Evolutionary conservation across 2,888 invertebrate genomes (phyloP), one percentile per base, ranked within the genome.

Genomic region (Selenia dentaria): DNA sequence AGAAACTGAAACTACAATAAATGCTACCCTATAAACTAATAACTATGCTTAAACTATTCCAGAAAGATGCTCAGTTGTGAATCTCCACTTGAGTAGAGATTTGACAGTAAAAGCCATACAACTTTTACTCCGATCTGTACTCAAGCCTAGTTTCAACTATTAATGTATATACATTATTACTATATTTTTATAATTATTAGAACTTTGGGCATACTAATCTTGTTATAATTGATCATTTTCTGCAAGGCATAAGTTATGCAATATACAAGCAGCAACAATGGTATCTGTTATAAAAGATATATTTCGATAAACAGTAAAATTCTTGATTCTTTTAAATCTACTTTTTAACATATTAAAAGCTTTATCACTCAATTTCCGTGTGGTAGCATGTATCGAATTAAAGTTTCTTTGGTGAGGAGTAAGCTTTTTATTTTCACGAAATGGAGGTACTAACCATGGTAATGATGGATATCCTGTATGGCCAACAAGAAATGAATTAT

Each of bases 231-330:
- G 1, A 38, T 44, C 44, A 26, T 76, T 74, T 67, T 82, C 81
- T 61, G 63, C 60, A 9, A 79, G 57, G 56, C 81, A 82, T 61
- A 79, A 81, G 55, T 83, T 83, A 51, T 83, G 81, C 50, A 83
- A 65, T 51, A 83, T 77, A 55, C 83, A 83, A 41, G 83, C 79
- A 36, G 81, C 81, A 29, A 79, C 80, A 57, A 79, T 62, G 45
- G 78, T 72, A 42, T 83, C 81, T 40, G 77, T 80, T 41, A 83
- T 79, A 60, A 82, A 83, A 37, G 70, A 57, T 42, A 80, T 67
- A 57, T 81, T 77, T 64, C 81, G 75, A 54, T 83, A 83, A 1
- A 78, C 79, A 41, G 73, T 70, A 59, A 81, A 80, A 8, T 60
- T 52, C 66, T 78, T 81, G 16, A 83, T 64, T 56, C 83, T 62